A percentile compares a stretch with the other conserved stretches of the same genome.
Evolutionary conservation across 2,888 invertebrate genomes (phyloP).

Genomic region (Drosophila phalerata): DNA sequence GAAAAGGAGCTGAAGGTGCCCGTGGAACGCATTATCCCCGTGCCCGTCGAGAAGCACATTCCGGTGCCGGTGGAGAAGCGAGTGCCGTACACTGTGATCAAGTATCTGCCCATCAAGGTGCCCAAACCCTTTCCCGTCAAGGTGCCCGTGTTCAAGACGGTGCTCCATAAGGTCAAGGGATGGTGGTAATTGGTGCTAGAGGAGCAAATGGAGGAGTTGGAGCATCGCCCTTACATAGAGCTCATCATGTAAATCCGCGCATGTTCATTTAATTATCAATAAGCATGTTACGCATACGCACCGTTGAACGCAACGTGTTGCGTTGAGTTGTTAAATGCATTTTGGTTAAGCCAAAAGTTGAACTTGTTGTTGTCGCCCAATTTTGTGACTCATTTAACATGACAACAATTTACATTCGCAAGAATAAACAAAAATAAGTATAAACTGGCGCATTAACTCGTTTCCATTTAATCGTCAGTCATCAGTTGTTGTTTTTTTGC

Average conservation of each 20-base stretch:
- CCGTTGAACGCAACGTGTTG: constrained; percentile 27
- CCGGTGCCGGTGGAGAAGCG: constrained; percentile 92
- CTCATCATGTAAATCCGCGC: constrained; percentile 27
- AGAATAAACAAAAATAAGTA: constrained; percentile 53
- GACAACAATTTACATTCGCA: constrained; percentile 52
- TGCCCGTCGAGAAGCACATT: constrained; percentile 90
- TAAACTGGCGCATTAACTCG: constrained; percentile 47
- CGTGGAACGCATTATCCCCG: constrained; percentile 88
- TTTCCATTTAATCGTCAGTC: constrained; percentile 33
- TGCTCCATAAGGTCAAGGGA: constrained; percentile 87
- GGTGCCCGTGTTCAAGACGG: constrained; percentile 89
- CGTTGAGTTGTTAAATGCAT: constrained; percentile 59
- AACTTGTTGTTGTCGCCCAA: constrained; percentile 47
- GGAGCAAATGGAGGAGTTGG: not conserved
- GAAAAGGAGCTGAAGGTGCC: constrained; percentile 88
- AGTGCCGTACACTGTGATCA: constrained; percentile 90
- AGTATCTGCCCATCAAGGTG: constrained; percentile 91
- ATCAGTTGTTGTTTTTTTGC: constrained; percentile 6
- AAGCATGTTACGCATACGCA: constrained; percentile 57
- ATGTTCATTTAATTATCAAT: constrained; percentile 46
- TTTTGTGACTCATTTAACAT: constrained; percentile 78
- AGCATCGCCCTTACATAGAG: constrained; percentile 13
- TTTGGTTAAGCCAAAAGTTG: constrained; percentile 54
- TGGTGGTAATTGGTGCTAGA: constrained; percentile 73
- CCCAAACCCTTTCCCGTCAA: constrained; percentile 93